Conservation (phyloP, 2,888 invertebrate species). For the Catonia carolina region DNA sequence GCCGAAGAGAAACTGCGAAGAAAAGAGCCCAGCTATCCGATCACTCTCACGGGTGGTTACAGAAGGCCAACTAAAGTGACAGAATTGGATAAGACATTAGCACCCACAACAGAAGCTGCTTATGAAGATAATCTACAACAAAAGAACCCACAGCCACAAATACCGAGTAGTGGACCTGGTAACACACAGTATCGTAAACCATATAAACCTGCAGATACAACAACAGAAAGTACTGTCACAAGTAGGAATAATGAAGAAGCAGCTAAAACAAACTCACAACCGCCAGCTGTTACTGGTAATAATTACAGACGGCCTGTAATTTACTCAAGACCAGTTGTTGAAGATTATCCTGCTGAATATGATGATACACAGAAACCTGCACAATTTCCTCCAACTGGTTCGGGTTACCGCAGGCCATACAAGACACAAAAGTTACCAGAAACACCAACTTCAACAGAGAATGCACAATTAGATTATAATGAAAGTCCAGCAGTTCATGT, state of each 20-base stretch:
- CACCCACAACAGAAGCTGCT: neutral
- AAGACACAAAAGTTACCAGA: slow-evolving; percentile 1
- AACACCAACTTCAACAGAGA: neutral
- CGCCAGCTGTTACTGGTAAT: neutral
- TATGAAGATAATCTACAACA: neutral
- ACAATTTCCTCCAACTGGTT: neutral
- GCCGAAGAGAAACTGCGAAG: neutral
- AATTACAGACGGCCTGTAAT: neutral
- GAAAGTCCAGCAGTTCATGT: neutral
- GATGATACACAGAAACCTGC: neutral
- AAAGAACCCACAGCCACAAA: neutral
- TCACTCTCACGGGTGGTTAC: slow-evolving; percentile 2
- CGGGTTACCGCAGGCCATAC: neutral
- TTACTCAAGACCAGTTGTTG: neutral
- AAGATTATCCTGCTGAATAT: slow-evolving; percentile 5
- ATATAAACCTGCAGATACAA: slow-evolving; percentile 2
- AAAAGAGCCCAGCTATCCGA: too few relatives aligned
- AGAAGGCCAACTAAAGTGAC: slow-evolving; percentile 15
- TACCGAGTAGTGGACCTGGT: neutral
- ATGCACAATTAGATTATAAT: too few relatives aligned
- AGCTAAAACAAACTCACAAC: neutral
- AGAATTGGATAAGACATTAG: neutral
- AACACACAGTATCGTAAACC: slow-evolving; percentile 1
- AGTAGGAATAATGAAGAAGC: neutral
- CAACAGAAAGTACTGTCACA: neutral